phyloP scores from a whole-genome alignment of 2,888 invertebrate genomes.

The Drosophila meridionalis region DNA sequence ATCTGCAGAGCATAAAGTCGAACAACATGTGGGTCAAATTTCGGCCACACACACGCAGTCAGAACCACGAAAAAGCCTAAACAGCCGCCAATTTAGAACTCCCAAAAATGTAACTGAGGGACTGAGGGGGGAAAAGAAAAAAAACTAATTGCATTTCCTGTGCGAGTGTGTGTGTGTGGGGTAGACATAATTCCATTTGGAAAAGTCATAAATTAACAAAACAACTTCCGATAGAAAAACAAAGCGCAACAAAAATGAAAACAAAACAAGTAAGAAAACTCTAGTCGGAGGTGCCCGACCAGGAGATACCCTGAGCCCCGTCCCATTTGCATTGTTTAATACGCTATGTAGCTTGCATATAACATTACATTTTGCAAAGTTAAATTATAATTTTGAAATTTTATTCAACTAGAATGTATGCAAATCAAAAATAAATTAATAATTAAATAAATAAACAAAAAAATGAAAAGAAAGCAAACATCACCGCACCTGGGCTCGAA shows the following conservation, averaged over 20 bases:
- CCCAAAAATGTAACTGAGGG: conserved; percentile 1
- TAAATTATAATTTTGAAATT: too few relatives aligned
- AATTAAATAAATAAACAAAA: too few relatives aligned
- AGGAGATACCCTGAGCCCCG: too few relatives aligned
- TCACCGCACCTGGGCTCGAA: too few relatives aligned
- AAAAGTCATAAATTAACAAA: conserved; percentile 76
- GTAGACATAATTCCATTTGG: conserved; percentile 63
- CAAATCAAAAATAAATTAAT: too few relatives aligned
- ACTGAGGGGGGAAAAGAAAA: background rate
- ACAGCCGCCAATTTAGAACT: conserved; percentile 44
- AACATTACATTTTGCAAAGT: too few relatives aligned
- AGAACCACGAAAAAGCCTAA: conserved; percentile 12
- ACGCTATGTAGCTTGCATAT: too few relatives aligned
- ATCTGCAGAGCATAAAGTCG: conserved; percentile 28
- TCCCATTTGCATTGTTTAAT: too few relatives aligned
- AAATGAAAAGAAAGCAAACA: too few relatives aligned
- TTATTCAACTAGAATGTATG: too few relatives aligned
- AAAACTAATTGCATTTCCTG: conserved; percentile 79
- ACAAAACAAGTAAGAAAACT: too few relatives aligned
- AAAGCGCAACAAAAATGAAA: conserved; percentile 36
- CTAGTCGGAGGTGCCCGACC: too few relatives aligned
- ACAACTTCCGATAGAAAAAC: conserved; percentile 75
- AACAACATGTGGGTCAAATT: conserved; percentile 54
- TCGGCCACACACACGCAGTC: conserved; percentile 36
- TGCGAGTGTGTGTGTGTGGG: conserved; percentile 53